phyloP scores from a whole-genome alignment of 92 coral and sea anemone genomes.

The Porites divaricata region DNA sequence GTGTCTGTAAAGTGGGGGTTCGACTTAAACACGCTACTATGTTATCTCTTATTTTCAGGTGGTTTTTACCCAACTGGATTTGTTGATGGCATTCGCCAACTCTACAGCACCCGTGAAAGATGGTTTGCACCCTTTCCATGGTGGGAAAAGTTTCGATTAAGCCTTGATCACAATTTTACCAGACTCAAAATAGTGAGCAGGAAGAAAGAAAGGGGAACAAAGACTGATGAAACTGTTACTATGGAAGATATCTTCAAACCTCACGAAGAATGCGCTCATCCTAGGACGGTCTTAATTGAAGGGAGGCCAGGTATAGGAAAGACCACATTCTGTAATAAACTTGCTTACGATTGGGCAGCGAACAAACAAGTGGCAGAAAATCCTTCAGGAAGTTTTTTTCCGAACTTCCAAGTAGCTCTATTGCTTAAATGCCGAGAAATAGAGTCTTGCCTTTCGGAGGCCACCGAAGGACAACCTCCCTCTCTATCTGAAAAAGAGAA shows the following conservation, averaged over 20 bases:
- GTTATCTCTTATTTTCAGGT: not conserved
- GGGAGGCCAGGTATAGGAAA: slow-evolving; percentile 53
- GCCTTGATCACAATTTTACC: slow-evolving; percentile 34
- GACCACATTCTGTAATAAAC: slow-evolving; percentile 46
- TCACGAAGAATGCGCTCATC: slow-evolving; percentile 18
- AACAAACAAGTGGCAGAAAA: not conserved
- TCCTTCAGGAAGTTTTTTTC: not conserved
- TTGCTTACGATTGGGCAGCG: slow-evolving; percentile 45
- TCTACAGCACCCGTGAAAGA: not conserved
- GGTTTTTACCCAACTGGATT: not conserved
- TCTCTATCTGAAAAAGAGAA: no score
- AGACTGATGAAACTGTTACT: slow-evolving; percentile 5
- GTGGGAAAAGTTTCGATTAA: slow-evolving; percentile 4
- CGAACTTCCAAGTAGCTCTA: slow-evolving; percentile 2
- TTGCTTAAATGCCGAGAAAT: slow-evolving; percentile 46
- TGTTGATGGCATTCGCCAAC: not conserved
- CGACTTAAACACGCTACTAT: no score
- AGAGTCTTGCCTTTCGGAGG: not conserved
- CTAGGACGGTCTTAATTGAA: slow-evolving; percentile 49
- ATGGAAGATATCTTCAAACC: slow-evolving; percentile 41
- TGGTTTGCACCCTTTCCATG: slow-evolving; percentile 2
- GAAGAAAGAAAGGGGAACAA: slow-evolving; percentile 22
- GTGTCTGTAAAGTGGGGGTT: no score
- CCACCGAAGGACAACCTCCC: no score
- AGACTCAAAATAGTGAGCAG: slow-evolving; percentile 31